Evolutionary conservation across 92 coral and sea anemone genomes (phyloP), one percentile per base, ranked within the genome.

Genomic region (Anthopleura xanthogrammica): DNA sequence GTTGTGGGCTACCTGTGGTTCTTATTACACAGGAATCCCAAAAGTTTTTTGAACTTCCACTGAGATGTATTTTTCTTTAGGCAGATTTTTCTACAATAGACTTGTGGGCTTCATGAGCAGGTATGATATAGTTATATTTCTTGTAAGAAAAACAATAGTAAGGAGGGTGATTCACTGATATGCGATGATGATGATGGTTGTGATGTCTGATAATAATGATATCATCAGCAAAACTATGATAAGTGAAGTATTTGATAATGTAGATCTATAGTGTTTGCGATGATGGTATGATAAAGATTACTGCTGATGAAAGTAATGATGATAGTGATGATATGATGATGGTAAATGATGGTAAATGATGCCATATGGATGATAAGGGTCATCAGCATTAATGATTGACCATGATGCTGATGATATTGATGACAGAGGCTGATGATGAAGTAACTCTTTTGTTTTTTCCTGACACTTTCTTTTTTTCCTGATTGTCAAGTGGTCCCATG

Each of bases 31-130:
- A 77, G 82, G 71, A 3, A 58, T 7, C 54, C 54, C 54, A 50
- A 50, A 50, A 0, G 11, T 5, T 1, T 50, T 29, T 29, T 29
- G 36, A 29, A 29, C 36, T 0, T 29, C 36, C 36, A 29, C 36
- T 29, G 36, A 23, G 36, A 23, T 68, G 22, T 64, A 29, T 64
- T 64, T 5, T 68, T 68, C 42, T 75, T 41, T 86, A 95, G 98
- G 88, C 16, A 90, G 91, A 74, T 95, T 95, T 85, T 95, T 94
- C 90, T 95, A 90, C 91, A 89, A 86, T 78, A 88, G 98, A 85
- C 92, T 95, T 62, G 90, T 87, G 29, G 89, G 90, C 48, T 95
- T 87, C 73, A 95, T 95, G 96, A 94, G 93, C 87, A 95, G 98
- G 98, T 95, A 85, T 62, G 17, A 19, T 62, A 36, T 17, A 62